A percentile compares a stretch with the other conserved stretches of the same genome.
Evolutionary conservation across 1,140 invertebrate genomes (phyloP).

Genomic region (Plutomurus gul): DNA sequence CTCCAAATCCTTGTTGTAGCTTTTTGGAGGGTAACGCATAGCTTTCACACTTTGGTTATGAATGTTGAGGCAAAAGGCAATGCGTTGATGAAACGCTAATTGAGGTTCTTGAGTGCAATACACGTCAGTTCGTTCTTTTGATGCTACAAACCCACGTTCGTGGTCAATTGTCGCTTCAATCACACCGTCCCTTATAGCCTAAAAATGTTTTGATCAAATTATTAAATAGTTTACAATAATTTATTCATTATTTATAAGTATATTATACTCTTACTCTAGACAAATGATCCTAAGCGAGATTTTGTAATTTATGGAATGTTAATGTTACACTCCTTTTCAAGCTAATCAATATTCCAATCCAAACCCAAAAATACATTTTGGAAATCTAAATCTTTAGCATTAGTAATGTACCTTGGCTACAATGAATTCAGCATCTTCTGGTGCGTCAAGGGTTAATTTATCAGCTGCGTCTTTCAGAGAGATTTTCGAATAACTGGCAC

Average conservation of each 20-base stretch:
- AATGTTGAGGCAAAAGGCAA: conserved; percentile 95
- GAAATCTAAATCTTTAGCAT: background rate
- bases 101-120: conserved; percentile 97
- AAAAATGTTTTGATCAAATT: too few relatives aligned
- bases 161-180: conserved; percentile 97
- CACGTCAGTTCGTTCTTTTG: conserved; percentile 94
- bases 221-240: too few relatives aligned
- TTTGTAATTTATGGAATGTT: too few relatives aligned
- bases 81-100: conserved; percentile 95
- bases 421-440: conserved; percentile 98
- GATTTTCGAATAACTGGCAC: conserved; percentile 94
- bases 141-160: conserved; percentile 93
- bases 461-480: conserved; percentile 91
- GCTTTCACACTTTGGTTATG: conserved; percentile 98
- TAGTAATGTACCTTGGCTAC: conserved; percentile 79
- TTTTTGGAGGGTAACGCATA: conserved; percentile 98
- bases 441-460: conserved; percentile 90
- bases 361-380: too few relatives aligned
- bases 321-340: too few relatives aligned
- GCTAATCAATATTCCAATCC: too few relatives aligned
- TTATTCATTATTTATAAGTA: too few relatives aligned
- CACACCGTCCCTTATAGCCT: conserved; percentile 97
- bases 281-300: too few relatives aligned
- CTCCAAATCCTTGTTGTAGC: conserved; percentile 96
- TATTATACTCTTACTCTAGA: too few relatives aligned